Evolutionary conservation across 2,113 vertebrate species (phyloP).

Genomic region (Anthoscopus minutus): DNA sequence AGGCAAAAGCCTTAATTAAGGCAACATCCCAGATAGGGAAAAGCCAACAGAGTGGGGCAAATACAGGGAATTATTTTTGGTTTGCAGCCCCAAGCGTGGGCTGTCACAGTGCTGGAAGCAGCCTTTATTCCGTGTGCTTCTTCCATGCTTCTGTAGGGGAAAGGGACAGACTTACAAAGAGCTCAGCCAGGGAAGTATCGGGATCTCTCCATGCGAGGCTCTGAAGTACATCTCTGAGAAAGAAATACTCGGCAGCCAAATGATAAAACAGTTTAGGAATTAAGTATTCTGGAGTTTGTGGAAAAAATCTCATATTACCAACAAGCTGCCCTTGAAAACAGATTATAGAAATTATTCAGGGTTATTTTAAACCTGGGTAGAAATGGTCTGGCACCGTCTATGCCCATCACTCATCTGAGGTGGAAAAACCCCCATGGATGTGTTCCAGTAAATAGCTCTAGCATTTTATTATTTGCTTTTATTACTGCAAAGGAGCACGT

Average conservation of each 20-base stretch:
- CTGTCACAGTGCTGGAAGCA: slow-evolving; percentile 1
- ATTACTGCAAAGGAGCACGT: not conserved
- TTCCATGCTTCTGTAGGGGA: slow-evolving; percentile 17
- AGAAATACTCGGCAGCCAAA: slow-evolving; percentile 18
- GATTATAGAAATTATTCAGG: not conserved
- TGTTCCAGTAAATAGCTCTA: not conserved
- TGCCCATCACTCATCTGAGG: slow-evolving; percentile 15
- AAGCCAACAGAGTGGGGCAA: not conserved
- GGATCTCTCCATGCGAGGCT: not conserved
- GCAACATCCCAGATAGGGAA: not conserved
- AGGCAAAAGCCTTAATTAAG: slow-evolving; percentile 39
- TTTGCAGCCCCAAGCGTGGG: not conserved
- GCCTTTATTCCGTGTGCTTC: slow-evolving; percentile 39
- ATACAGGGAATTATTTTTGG: not conserved
- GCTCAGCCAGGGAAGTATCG: not conserved
- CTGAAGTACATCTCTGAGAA: not conserved
- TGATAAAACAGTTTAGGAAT: slow-evolving; percentile 11
- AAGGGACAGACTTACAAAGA: slow-evolving; percentile 33
- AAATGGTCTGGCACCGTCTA: not conserved
- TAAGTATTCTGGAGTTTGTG: slow-evolving; percentile 32
- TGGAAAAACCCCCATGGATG: slow-evolving; percentile 1
- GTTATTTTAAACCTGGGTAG: slow-evolving; percentile 16
- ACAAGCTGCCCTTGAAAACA: slow-evolving; percentile 33
- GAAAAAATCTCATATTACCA: not conserved
- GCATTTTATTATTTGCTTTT: slow-evolving; percentile 37